A percentile compares a stretch with the other conserved stretches of the same genome.
phyloP scores from a whole-genome alignment of 2,888 invertebrate genomes.

The Dynastes maya region DNA sequence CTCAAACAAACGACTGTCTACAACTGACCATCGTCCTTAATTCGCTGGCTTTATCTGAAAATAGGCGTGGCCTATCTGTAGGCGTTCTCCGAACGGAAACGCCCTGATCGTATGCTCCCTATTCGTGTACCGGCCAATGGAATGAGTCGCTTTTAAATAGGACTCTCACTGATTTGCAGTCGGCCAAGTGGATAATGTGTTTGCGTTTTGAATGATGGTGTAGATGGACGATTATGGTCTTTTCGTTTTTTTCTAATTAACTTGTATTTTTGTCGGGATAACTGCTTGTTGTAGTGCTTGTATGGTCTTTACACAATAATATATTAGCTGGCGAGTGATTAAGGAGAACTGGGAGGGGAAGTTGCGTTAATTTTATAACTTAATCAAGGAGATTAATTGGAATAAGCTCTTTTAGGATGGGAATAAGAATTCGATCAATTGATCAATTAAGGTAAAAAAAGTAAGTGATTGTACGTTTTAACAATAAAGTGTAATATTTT shows the following conservation, averaged over 20 bases:
- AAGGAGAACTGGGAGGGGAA: not conserved
- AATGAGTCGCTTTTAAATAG: conserved; percentile 54
- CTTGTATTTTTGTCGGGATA: conserved; percentile 66
- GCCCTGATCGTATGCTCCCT: conserved; percentile 48
- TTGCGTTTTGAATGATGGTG: not conserved
- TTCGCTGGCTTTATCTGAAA: conserved; percentile 47
- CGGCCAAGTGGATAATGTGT: conserved; percentile 30
- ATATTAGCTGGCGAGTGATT: conserved; percentile 1
- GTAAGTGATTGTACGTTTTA: too few species aligned
- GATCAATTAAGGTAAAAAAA: not conserved
- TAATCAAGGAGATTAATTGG: conserved; percentile 4
- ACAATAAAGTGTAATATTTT: too few species aligned
- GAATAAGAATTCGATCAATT: not conserved
- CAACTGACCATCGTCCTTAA: conserved; percentile 57
- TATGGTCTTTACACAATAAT: conserved; percentile 64
- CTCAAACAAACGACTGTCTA: conserved; percentile 60
- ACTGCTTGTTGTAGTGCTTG: conserved; percentile 68
- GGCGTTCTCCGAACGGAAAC: conserved; percentile 36
- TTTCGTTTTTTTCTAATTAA: conserved; percentile 62
- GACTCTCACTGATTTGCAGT: conserved; percentile 55
- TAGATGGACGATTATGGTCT: conserved; percentile 49
- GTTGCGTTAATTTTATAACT: conserved; percentile 10
- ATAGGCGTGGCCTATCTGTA: conserved; percentile 43
- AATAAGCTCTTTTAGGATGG: not conserved
- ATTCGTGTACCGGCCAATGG: conserved; percentile 55